A percentile compares a stretch with the other conserved stretches of the same genome.
Conservation (phyloP, 2,797 vertebrate species). For the Pantherophis vulpinus region DNA sequence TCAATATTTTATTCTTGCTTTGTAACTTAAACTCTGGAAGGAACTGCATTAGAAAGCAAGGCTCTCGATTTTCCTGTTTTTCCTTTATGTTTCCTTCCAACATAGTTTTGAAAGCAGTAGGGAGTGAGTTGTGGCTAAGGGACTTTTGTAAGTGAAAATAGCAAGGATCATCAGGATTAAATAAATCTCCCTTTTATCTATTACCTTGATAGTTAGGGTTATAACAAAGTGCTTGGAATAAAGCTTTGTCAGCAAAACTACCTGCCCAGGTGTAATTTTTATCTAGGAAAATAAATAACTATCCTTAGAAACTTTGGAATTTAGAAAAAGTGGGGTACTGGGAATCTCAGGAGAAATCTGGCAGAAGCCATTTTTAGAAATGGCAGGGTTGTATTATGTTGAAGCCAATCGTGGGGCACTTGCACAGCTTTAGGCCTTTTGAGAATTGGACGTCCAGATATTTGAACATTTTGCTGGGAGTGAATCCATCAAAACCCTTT, state of each 20-base stretch:
- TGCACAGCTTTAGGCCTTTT: neutral
- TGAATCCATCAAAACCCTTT: neutral
- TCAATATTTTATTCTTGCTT: neutral
- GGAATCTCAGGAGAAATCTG: neutral
- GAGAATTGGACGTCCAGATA: neutral
- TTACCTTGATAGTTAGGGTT: neutral
- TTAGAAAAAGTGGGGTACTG: neutral
- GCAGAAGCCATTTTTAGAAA: neutral
- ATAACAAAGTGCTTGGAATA: neutral
- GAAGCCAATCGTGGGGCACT: neutral
- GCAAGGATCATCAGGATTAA: neutral
- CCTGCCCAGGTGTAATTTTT: neutral
- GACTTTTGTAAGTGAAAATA: neutral
- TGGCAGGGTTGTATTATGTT: neutral
- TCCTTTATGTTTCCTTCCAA: neutral
- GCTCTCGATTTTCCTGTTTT: neutral
- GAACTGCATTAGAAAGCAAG: neutral
- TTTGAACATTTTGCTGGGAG: neutral
- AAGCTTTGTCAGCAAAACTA: neutral
- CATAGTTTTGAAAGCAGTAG: neutral
- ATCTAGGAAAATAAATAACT: neutral
- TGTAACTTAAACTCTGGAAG: neutral
- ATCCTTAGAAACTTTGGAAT: neutral
- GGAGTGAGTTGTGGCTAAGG: neutral
- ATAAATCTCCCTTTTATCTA: neutral